phyloP scores from a whole-genome alignment of 2,113 vertebrate species.

The Corythaeola cristata region DNA sequence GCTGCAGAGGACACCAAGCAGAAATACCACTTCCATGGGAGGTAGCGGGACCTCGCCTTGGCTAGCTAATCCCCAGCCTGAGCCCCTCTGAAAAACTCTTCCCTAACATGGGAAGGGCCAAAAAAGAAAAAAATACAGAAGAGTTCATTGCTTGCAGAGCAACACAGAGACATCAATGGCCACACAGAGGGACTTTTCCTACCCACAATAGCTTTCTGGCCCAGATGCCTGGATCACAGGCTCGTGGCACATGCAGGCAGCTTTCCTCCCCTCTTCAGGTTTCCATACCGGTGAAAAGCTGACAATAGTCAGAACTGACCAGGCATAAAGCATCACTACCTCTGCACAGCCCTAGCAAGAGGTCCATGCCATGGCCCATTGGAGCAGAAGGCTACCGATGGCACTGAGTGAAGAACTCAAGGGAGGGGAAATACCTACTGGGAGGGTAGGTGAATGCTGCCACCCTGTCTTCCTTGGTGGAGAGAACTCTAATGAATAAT shows the following conservation, averaged over 20 bases:
- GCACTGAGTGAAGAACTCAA: not conserved
- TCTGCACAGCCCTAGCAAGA: not conserved
- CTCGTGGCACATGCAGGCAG: not conserved
- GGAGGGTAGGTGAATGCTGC: not conserved
- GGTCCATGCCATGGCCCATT: not conserved
- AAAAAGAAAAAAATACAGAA: not conserved
- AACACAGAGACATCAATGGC: not conserved
- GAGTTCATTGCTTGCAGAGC: not conserved
- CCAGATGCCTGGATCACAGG: not conserved
- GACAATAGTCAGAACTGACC: not conserved
- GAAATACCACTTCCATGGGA: not conserved
- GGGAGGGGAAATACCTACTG: not conserved
- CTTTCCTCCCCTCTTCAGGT: not conserved
- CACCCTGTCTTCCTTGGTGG: not conserved
- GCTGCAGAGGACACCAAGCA: not conserved
- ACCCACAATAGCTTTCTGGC: not conserved
- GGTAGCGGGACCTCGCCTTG: rapidly evolving
- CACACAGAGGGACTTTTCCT: not conserved
- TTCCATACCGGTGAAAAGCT: not conserved
- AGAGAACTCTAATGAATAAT: not conserved
- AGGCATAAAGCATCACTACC: not conserved
- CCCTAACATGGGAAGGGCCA: not conserved
- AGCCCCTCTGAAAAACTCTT: not conserved
- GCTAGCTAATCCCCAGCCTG: not conserved
- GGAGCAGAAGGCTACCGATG: not conserved